These are phyloP conservation scores for Hoplodrina ambigua DNA, from an alignment of 2,888 invertebrate species.

Conservation along the genomic window DNA sequence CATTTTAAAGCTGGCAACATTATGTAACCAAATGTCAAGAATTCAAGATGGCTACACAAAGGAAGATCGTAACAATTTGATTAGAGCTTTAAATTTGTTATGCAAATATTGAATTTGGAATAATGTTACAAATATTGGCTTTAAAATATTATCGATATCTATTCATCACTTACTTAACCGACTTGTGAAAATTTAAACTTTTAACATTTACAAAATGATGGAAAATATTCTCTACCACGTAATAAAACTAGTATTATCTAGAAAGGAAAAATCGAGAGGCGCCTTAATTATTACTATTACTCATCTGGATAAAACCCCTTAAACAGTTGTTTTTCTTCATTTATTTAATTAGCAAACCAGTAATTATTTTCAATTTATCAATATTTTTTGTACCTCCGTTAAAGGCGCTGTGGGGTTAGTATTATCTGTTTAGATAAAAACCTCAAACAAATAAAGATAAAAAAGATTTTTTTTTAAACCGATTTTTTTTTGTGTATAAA, in stretches of 20 bases:
- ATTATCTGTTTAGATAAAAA: too few relatives aligned
- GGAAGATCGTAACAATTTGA: slow-evolving; percentile 14
- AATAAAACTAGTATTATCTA: slow-evolving; percentile 1
- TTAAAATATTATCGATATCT: slow-evolving; percentile 15
- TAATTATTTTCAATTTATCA: too few relatives aligned
- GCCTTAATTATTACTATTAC: neutral
- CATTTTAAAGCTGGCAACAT: slow-evolving; percentile 19
- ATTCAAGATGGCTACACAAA: slow-evolving; percentile 8
- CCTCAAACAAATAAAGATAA: too few relatives aligned
- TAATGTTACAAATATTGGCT: slow-evolving; percentile 7
- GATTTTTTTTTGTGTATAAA: too few relatives aligned
- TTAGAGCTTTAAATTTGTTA: neutral
- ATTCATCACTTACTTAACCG: slow-evolving; percentile 19
- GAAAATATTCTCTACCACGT: neutral
- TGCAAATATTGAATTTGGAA: slow-evolving; percentile 18
- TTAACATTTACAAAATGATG: slow-evolving; percentile 4
- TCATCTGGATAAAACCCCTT: neutral
- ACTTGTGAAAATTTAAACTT: neutral
- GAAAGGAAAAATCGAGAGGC: neutral
- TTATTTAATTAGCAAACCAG: too few relatives aligned
- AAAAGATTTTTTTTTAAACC: too few relatives aligned
- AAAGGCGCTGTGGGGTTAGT: too few relatives aligned
- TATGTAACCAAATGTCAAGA: slow-evolving; percentile 28
- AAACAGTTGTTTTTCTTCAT: too few relatives aligned
- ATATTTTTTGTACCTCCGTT: too few relatives aligned